Base-by-base conservation (phyloP, 2,113 vertebrate genomes). In the Corvus moneduloides region DNA sequence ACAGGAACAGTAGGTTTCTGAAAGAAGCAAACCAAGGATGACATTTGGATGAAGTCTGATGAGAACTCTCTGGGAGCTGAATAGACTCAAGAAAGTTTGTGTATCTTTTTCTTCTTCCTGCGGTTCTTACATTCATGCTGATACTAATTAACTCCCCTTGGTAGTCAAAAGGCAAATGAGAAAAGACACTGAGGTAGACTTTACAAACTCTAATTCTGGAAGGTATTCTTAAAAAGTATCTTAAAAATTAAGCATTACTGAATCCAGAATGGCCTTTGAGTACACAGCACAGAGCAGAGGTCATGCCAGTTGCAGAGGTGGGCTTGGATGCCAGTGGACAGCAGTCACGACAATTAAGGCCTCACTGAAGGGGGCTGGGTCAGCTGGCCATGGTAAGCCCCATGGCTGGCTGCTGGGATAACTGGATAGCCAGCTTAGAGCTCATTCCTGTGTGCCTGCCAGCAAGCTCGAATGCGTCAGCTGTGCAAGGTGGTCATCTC, bases 391-490 rank as follows among this genome's bases (percentile, higher is more conserved):
- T n/a, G 20, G 33, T 23, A 7, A 87, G 26, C 11, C 9, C 6
- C 4, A 2, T 4, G 44, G 24, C 12, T 44, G 51, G 28, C 79
- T 72, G 41, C 67, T n/a, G 22, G 2, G 22, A 41, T 83, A 44
- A 24, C 12, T 0, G 0, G 14, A 30, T 20, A 80, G 23, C 21
- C 69, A n/a, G 12, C 26, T n/a, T 41, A 10, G 71, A 44, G 46
- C 0, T 2, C 26, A 4, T 23, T 74, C 37, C 49, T 0, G 0
- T 33, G 35, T 0, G 2, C 5, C 62, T 59, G 19, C 39, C 46
- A 43, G 51, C 35, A 71, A 35, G 33, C 30, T 71, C 0, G 0
- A 55, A 39, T 1, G 3, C 2, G 3, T 37, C 39, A 39, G 27
- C 18, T 17, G 28, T 9, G 26, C 15, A 16, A 55, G 13, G 32